Evolutionary conservation across 2,797 vertebrate species (phyloP).

Genomic region (Jordanella pulchra): DNA sequence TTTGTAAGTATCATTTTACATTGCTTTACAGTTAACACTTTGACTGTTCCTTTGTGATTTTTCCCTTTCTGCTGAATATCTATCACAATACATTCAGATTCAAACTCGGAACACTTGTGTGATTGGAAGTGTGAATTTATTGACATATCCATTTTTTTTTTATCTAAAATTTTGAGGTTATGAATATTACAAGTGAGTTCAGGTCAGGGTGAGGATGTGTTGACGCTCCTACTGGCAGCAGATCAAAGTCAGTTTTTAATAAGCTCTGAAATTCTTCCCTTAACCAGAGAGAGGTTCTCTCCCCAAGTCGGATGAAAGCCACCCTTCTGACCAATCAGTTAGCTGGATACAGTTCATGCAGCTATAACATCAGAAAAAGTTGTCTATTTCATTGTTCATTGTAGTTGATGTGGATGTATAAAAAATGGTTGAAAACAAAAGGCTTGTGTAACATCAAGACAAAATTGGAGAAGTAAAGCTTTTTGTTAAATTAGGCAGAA

Average conservation of each 20-base stretch:
- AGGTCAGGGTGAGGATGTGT: neutral
- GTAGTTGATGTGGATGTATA: neutral
- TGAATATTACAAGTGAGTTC: constrained; percentile 14
- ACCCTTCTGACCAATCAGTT: neutral
- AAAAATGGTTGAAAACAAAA: neutral
- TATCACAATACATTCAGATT: constrained; percentile 16
- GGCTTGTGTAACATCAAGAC: no score
- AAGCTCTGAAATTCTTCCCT: neutral
- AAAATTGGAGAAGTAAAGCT: no score
- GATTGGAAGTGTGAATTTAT: constrained; percentile 10
- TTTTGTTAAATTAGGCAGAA: neutral
- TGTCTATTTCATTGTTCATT: neutral
- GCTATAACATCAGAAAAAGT: neutral
- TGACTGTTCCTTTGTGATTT: constrained; percentile 46
- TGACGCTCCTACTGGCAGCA: constrained; percentile 3
- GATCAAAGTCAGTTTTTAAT: constrained; percentile 9
- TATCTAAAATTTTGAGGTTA: constrained; percentile 1
- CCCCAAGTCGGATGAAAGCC: constrained; percentile 6
- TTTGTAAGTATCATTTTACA: constrained; percentile 28
- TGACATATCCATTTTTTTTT: constrained; percentile 18
- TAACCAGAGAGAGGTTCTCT: neutral
- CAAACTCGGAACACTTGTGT: constrained; percentile 8
- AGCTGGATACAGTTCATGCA: neutral
- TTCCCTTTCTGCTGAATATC: constrained; percentile 29
- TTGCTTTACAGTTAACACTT: constrained; percentile 39